Base-by-base conservation (phyloP, 2,888 invertebrate genomes). In the Polymixis flavicincta region DNA sequence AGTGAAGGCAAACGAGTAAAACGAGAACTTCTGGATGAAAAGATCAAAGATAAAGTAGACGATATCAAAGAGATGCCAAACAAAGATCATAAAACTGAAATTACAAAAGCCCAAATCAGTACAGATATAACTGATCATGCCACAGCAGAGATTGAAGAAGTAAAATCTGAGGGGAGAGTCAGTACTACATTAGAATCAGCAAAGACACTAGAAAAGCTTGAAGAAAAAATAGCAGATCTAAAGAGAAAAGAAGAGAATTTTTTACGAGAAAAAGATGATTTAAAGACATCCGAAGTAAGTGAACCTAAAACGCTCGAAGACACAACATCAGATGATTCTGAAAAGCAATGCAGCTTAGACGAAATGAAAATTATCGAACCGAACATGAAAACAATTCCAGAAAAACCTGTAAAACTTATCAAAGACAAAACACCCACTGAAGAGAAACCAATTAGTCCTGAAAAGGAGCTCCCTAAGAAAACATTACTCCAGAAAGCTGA, bases 141-240 rank as follows among this genome's bases (percentile, higher is more conserved):
- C 0, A 17, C 32, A n/a, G 8, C 32, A 37, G 72, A 80, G n/a
- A 9, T 71, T 9, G 71, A 75, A 52, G 69, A 80, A 66, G 64
- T 48, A 28, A 79, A 77, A 73, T 67, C 89, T 32, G 92, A 93
- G 78, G 90, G 86, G 82, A 89, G 86, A 80, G 72, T 95, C 32
- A 94, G 92, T 60, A 82, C 87, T 0, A 92, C 95, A n/a, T 88
- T 94, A 80, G 93, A 95, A 82, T 92, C 95, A 32, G 93, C 96
- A 5, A 95, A 94, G 88, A 96, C 96, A 11, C 86, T 96, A 76
- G 96, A 96, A 92, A 96, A 95, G 76, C 85, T 96, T 45, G 96
- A 96, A 90, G 96, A 96, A 90, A 96, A 95, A 91, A 93, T 95
- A 45, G 89, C 94, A 6, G 93, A 94, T 74, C 84, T 96, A 52